Conservation (phyloP, 2,797 vertebrate species). For the Agapornis canus region DNA sequence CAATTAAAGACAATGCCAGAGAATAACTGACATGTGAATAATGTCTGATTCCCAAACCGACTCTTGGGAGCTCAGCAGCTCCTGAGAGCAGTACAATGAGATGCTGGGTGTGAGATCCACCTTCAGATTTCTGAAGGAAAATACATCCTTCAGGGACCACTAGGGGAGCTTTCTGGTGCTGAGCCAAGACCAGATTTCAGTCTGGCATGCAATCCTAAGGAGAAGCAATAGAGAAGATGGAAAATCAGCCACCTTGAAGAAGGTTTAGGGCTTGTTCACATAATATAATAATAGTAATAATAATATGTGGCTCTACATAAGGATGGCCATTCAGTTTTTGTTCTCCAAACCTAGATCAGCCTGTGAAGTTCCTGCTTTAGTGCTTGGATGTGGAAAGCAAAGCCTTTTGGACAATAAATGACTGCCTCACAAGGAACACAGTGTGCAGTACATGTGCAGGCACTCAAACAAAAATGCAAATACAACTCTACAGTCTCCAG, state of each 20-base stretch:
- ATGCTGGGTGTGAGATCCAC: not conserved
- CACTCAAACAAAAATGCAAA: constrained; percentile 66
- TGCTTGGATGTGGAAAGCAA: not conserved
- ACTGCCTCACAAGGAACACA: constrained; percentile 58
- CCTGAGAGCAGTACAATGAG: not conserved
- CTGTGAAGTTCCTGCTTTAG: not conserved
- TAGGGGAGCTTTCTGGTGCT: not conserved
- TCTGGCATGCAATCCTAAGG: not conserved
- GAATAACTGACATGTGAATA: not conserved
- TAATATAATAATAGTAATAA: not conserved
- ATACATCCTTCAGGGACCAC: not conserved
- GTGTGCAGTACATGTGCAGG: constrained; percentile 70
- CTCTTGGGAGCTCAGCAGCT: not conserved
- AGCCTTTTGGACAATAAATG: constrained; percentile 26
- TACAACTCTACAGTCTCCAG: constrained; percentile 47
- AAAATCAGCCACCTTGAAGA: not conserved
- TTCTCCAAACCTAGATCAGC: not conserved
- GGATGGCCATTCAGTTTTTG: not conserved
- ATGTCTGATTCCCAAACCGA: not conserved
- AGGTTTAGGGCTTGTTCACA: not conserved
- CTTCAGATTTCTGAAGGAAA: rapidly evolving
- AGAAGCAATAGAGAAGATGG: not conserved
- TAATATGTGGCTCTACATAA: not conserved
- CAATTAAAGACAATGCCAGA: not conserved
- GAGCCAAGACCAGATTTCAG: not conserved